Percentiles rank a stretch among this genome's conserved stretches.
Evolutionary conservation across 2,888 invertebrate species (phyloP).

Genomic region (Spisula solida): DNA sequence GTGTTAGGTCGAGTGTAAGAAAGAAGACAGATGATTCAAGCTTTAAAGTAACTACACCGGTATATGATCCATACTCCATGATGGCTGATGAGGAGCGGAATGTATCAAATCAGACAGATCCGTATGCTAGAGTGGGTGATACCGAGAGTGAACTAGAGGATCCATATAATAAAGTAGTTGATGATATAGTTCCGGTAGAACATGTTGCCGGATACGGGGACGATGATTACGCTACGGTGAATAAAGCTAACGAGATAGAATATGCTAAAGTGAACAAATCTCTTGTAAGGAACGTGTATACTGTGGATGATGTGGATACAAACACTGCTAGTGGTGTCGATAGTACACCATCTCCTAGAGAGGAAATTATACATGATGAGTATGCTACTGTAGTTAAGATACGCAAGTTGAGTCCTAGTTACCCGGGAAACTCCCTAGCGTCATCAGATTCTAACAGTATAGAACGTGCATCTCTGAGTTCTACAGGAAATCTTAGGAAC

Average conservation of each 20-base stretch:
- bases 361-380: constrained; percentile 61
- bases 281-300: constrained; percentile 16
- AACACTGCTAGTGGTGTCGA: not conserved
- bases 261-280: constrained; percentile 69
- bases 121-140: constrained; percentile 66
- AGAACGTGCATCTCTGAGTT: constrained; percentile 23
- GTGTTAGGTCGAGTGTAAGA: constrained; percentile 29
- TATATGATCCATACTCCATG: constrained; percentile 65
- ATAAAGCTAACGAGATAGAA: constrained; percentile 58
- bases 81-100: constrained; percentile 70
- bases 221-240: constrained; percentile 62
- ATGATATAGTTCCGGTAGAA: constrained; percentile 45
- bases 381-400: constrained; percentile 75
- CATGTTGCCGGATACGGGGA: constrained; percentile 52
- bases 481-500: not conserved
- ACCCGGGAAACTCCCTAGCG: not conserved
- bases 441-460: constrained; percentile 20
- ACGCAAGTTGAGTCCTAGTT: constrained; percentile 51
- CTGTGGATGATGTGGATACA: not conserved
- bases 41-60: constrained; percentile 10
- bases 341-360: constrained; percentile 40
- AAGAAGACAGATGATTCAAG: constrained; percentile 15
- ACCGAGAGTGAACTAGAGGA: constrained; percentile 72
- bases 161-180: constrained; percentile 71
- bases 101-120: constrained; percentile 73